Base-by-base conservation (phyloP, 2,888 invertebrate species). In the Drosophila borealis region DNA sequence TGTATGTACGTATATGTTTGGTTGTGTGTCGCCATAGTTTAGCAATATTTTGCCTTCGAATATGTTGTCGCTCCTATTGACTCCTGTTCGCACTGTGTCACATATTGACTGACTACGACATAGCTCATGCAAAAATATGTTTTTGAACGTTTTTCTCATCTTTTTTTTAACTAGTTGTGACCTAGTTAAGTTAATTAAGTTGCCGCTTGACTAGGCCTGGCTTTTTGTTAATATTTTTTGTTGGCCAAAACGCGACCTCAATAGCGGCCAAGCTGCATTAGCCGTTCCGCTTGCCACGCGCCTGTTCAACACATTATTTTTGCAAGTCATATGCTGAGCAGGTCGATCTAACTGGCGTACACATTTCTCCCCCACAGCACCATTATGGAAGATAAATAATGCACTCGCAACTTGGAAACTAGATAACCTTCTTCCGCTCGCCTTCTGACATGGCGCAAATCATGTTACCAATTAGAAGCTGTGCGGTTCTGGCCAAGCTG, bases 401-500 rank as follows among this genome's bases (percentile, higher is more conserved):
- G 21, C 37, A 11, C n/a, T 34, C 10, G 21, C 45, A 46, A 46
- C 21, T 39, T 55, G 29, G 37, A 36, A 56, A 49, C 37, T 34
- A 34, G 39, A 37, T 14, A 45, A 56, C 17, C 33, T 33, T 14
- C 29, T 29, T 29, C 8, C 29, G 29, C 29, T 29, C 8, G 29
- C 8, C 29, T 29, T 8, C 8, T 45, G 34, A 19, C 41, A 8
- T 13, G 49, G 13, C 29, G 17, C 37, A 59, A 69, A 60, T 69
- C 61, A 70, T 48, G 33, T 69, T 60, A 70, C 60, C 68, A 69
- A 69, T 69, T 69, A 69, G 62, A 19, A 36, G n/a, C 50, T 44
- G 44, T 44, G 13, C 11, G 44, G 19, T 44, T 44, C 44, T 44
- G 13, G 46, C 29, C 29, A 29, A 45, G 14, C 37, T 25, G 19